Base-by-base conservation (phyloP, 1,140 invertebrate species). In the Zaprionus taronus region DNA sequence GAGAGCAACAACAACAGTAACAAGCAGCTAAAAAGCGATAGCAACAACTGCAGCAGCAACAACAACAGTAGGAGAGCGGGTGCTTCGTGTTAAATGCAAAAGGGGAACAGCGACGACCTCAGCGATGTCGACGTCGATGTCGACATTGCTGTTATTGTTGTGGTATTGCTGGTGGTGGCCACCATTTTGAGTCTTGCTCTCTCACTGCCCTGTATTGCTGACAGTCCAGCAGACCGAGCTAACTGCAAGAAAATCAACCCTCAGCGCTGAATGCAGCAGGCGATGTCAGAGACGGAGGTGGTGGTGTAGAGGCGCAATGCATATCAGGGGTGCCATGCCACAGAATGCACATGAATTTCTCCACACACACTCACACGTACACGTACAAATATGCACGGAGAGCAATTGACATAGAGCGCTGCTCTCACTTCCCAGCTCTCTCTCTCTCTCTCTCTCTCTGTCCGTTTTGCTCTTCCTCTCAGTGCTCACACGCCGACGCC, bases 171-270 rank as follows among this genome's bases (percentile, higher is more conserved):
- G 81, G 72, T 83, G 85, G 80, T 90, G 84, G 84, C 85, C 81
- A 89, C 85, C 84, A 89, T 89, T 85, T 89, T 89, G 85, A 83
- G 85, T 79, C 85, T 79, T 82, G 64, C 79, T 85, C 82, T 85
- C 76, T 85, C 69, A 67, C 81, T 77, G 62, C 62, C 51, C 49
- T n/a, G 31, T 47, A 26, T 44, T 49, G 51, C 72, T 57, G 72
- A 70, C 72, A 70, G 67, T 47, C 57, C 17, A 56, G n/a, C 51
- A 51, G 67, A 57, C 53, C 44, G 17, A 69, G 72, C 74, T 65
- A 56, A 77, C 74, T 73, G 63, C 70, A 77, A 77, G 75, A 74
- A 77, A 77, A 77, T 73, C 75, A 77, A 77, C 75, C 75, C 75
- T 64, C 71, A 67, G 63, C 38, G 53, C 63, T 61, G 62, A 65